Evolutionary conservation across 2,888 invertebrate species (phyloP), one percentile per base, ranked within the genome.

Genomic region (Zygaena filipendulae): DNA sequence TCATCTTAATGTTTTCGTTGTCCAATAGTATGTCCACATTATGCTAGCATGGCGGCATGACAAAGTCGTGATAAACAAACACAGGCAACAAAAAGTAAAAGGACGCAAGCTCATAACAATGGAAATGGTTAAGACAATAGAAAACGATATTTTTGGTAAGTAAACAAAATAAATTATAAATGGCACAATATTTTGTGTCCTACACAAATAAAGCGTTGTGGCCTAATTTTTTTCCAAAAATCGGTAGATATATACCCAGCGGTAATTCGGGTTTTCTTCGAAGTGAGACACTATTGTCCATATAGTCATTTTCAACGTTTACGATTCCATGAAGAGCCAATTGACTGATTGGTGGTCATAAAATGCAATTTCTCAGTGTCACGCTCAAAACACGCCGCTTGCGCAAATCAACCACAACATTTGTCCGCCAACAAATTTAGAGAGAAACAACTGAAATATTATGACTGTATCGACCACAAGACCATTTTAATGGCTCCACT

Each of bases 401-500:
- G 49, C 50, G 56, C 45, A 44, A 49, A 59, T 50, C 47, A 45
- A 69, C 69, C 70, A 42, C 69, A 68, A 49, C 59, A 69, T 70
- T 66, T 63, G 62, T 68, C 61, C 59, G 51, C 46, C 36, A 36
- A 47, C 33, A 32, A 33, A 40, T 52, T 43, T 48, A 49, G 51
- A 50, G 55, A 61, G 49, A 58, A 53, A 16, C 54, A 53, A 59
- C 60, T 64, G 61, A 69, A 70, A 62, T 62, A 54, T 62, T 63
- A 59, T 52, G 56, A 60, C 56, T 52, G 45, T 56, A 49, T 47
- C 39, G 59, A 70, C 69, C 70, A 63, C 71, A 67, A 58, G 64
- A 62, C 59, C 59, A 66, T 67, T 72, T 64, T 68, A 67, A 71
- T 67, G 62, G 59, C 51, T 59, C 61, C 66, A 72, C 74, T 71